A percentile compares a stretch with the other conserved stretches of the same genome.
Conservation (phyloP, 1,140 invertebrate genomes). For the Drosophila leontia region DNA sequence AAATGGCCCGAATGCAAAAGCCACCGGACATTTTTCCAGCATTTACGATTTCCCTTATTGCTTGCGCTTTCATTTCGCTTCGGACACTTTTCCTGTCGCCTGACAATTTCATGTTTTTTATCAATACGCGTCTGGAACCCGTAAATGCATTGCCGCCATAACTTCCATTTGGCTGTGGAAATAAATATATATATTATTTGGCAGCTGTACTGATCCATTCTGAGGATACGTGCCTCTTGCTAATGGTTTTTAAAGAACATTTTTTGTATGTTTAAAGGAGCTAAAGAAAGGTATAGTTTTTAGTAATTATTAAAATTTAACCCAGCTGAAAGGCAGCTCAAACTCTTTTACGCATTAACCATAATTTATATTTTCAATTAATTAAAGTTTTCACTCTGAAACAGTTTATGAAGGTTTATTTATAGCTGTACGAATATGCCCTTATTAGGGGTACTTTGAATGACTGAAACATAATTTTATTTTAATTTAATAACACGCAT, state of each 20-base stretch:
- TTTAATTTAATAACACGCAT: neutral
- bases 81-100: slow-evolving; percentile 30
- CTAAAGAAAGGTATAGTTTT: neutral
- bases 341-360: neutral
- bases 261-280: neutral
- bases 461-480: neutral
- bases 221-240: neutral
- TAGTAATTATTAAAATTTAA: neutral
- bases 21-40: slow-evolving; percentile 59
- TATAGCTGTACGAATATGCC: neutral
- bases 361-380: neutral
- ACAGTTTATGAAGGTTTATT: neutral
- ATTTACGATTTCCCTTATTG: slow-evolving; percentile 76
- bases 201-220: slow-evolving; percentile 2
- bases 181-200: slow-evolving; percentile 18
- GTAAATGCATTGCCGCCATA: slow-evolving; percentile 47
- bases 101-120: slow-evolving; percentile 41
- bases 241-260: slow-evolving; percentile 9
- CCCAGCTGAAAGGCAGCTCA: neutral
- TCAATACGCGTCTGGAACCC: slow-evolving; percentile 28
- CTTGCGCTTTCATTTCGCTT: slow-evolving; percentile 58
- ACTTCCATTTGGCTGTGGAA: slow-evolving; percentile 14
- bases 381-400: neutral
- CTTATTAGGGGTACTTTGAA: neutral
- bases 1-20: slow-evolving; percentile 18